A percentile compares a stretch with the other conserved stretches of the same genome.
These are phyloP conservation scores for Andrena chrysosceles DNA, from an alignment of 2,888 invertebrate genomes.

Conservation along the genomic window DNA sequence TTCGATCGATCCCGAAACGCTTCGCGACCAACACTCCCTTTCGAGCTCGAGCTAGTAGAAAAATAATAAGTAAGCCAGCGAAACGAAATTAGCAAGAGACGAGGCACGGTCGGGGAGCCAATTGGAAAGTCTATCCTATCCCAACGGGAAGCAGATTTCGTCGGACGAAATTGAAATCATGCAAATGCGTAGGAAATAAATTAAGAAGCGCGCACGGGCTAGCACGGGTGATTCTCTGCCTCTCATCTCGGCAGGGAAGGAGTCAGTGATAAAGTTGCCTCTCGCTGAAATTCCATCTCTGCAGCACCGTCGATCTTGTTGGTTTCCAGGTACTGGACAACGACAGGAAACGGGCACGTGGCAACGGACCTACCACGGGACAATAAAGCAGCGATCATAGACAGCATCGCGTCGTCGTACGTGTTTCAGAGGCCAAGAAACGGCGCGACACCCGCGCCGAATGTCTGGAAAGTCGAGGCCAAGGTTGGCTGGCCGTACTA, in stretches of 20 bases:
- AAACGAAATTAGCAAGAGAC: constrained; percentile 15
- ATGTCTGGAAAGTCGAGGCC: constrained; percentile 41
- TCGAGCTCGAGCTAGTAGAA: neutral
- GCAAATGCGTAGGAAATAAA: constrained; percentile 41
- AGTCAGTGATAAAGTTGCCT: too few relatives aligned
- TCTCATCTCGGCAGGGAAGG: neutral
- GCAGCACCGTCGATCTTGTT: neutral
- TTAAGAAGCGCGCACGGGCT: constrained; percentile 25
- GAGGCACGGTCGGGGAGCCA: neutral
- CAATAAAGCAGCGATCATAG: constrained; percentile 80
- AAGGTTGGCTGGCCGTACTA: constrained; percentile 76
- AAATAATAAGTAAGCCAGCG: neutral
- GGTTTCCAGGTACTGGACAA: constrained; percentile 79
- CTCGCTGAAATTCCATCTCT: too few relatives aligned
- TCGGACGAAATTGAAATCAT: constrained; percentile 47
- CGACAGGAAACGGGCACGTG: constrained; percentile 63
- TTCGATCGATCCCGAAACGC: constrained; percentile 4
- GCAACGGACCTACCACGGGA: constrained; percentile 74
- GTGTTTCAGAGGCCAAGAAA: constrained; percentile 75
- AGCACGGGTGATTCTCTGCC: too few relatives aligned
- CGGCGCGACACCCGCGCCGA: constrained; percentile 61
- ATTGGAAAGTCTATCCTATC: constrained; percentile 3
- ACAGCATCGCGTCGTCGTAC: constrained; percentile 81
- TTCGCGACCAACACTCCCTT: neutral
- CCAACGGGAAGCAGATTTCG: constrained; percentile 15